These are phyloP conservation scores for Syndactyla subalaris DNA, from an alignment of 2,797 vertebrate species.

Conservation along the genomic window DNA sequence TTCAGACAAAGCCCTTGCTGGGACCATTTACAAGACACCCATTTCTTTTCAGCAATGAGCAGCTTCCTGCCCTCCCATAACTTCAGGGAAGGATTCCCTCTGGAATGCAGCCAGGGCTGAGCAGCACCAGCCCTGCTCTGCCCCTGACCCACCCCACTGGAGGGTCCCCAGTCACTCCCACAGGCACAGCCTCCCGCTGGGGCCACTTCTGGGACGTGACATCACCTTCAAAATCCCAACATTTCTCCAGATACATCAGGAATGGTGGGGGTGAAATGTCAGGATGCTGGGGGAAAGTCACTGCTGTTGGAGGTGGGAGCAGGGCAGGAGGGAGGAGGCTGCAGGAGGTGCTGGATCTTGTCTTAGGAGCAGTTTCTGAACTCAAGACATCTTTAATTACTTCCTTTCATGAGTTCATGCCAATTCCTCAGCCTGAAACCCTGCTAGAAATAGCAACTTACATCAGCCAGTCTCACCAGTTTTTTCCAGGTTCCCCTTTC, in stretches of 20 bases:
- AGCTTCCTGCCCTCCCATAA: accelerated
- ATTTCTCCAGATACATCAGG: not conserved
- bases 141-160: accelerated
- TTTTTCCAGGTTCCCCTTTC: constrained; percentile 23
- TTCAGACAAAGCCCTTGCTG: not conserved
- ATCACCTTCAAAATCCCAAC: not conserved
- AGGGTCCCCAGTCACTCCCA: not conserved
- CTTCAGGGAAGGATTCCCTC: not conserved
- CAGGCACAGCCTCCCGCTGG: not conserved
- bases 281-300: not conserved
- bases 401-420: not conserved
- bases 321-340: not conserved
- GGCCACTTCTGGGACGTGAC: not conserved
- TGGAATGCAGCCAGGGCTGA: accelerated
- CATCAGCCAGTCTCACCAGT: not conserved
- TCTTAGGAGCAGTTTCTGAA: not conserved
- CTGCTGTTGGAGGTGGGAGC: accelerated
- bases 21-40: not conserved
- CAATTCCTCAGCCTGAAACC: not conserved
- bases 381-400: not conserved
- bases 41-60: not conserved
- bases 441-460: not conserved
- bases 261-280: not conserved
- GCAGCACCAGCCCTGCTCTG: accelerated
- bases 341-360: not conserved